These are phyloP conservation scores for Oceanodroma leucorhoa DNA, from an alignment of 2,797 vertebrate genomes.

Conservation along the genomic window DNA sequence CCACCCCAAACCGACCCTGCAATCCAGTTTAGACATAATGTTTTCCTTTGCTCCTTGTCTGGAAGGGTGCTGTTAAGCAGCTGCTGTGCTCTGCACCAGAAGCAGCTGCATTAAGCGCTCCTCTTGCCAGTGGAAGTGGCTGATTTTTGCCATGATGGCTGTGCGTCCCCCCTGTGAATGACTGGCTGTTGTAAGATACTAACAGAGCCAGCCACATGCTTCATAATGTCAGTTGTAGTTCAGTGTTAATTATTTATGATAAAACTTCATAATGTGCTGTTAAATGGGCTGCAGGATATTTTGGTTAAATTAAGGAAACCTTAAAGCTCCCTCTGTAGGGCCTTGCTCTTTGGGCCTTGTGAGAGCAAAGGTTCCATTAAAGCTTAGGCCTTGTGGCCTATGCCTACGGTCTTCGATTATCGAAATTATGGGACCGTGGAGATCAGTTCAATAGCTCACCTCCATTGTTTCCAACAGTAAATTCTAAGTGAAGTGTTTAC, in stretches of 20 bases:
- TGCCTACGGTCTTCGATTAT: neutral
- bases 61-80: neutral
- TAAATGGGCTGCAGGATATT: constrained; percentile 58
- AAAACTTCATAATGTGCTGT: constrained; percentile 56
- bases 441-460: neutral
- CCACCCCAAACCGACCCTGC: accelerated
- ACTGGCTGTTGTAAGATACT: neutral
- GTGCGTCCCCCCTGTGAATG: neutral
- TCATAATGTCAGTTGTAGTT: constrained; percentile 19
- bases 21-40: accelerated
- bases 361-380: constrained; percentile 1
- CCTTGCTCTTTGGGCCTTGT: neutral
- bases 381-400: neutral
- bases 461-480: accelerated
- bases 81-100: neutral
- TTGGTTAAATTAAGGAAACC: constrained; percentile 45
- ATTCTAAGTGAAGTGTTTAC: neutral
- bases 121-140: neutral
- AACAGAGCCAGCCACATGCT: constrained; percentile 42
- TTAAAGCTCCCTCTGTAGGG: constrained; percentile 11
- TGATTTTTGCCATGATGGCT: neutral
- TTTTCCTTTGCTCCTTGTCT: neutral
- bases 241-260: constrained; percentile 59
- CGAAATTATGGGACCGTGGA: neutral
- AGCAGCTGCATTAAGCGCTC: neutral